Evolutionary conservation across 2,888 invertebrate species (phyloP), one percentile per base, ranked within the genome.

Genomic region (Dicycla oo): DNA sequence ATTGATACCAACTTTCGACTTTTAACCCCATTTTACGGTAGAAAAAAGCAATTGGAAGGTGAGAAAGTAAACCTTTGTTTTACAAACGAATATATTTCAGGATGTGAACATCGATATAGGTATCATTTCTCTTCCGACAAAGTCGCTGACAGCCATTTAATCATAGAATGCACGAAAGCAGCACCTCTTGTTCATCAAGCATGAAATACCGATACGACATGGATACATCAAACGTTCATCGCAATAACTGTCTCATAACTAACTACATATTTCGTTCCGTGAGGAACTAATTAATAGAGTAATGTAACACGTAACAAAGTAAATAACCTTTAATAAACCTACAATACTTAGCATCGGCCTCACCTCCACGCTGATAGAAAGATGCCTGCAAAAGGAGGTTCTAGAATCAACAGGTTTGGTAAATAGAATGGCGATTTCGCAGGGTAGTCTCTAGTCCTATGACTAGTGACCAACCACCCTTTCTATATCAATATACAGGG

Each of bases 221-320:
- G 62, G 58, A 76, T 65, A 51, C 61, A 58, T 76, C 77, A 76
- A 80, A 66, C 45, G 58, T 26, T 40, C 26, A 63, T 66, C 51
- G 73, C 58, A 66, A 63, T 73, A 76, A 69, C 51, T 77, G 80
- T 81, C 78, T 63, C 68, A 58, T 66, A 77, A 81, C 63, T 61
- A 70, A 68, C 30, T 58, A 23, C 5, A 4, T 51, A 45, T 60
- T 69, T 43, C 49, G 51, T 81, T 80, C 69, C 63, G 43, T 23
- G 45, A 57, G 78, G 81, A 81, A 77, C 62, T 73, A 66, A 81
- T 80, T 80, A 69, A 26, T 7, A 58, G 15, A 64, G 11, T 8
- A 45, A 60, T 7, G 34, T 65, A 56, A 62, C 60, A 60, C 34
- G 45, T 71, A 11, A 68, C 45, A 26, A 40, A 62, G 57, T 45